A percentile compares a stretch with the other conserved stretches of the same genome.
Evolutionary conservation across 2,797 vertebrate genomes (phyloP).

Genomic region (Euthynnus affinis): DNA sequence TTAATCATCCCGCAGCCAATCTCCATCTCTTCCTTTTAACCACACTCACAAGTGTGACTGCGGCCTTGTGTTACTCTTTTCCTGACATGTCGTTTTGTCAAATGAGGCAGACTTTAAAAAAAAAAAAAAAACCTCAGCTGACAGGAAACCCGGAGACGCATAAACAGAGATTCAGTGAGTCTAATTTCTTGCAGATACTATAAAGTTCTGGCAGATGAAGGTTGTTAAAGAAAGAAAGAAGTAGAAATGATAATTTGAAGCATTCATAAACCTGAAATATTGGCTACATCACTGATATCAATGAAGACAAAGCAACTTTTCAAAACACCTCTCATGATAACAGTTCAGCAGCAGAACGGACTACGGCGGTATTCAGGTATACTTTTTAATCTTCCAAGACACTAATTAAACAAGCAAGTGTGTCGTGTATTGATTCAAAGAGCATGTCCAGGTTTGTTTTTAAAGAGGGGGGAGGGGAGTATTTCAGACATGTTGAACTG

Average conservation of each 20-base stretch:
- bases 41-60: constrained; percentile 36
- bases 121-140: constrained; percentile 30
- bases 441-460: too few relatives aligned
- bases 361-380: too few relatives aligned
- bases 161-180: not conserved
- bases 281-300: not conserved
- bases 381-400: too few relatives aligned
- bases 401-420: too few relatives aligned
- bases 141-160: not conserved
- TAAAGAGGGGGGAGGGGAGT: too few relatives aligned
- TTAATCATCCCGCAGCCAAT: constrained; percentile 56
- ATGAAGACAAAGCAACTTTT: not conserved
- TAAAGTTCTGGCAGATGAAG: not conserved
- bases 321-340: too few relatives aligned
- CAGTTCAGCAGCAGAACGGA: not conserved
- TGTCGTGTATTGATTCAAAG: too few relatives aligned
- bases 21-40: constrained; percentile 52
- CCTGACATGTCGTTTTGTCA: constrained; percentile 52
- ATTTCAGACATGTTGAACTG: too few relatives aligned
- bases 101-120: constrained; percentile 39
- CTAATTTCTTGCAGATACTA: not conserved
- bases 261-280: not conserved
- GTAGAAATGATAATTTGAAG: too few relatives aligned
- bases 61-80: constrained; percentile 46
- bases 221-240: not conserved